Evolutionary conservation across 2,113 vertebrate genomes (phyloP), one percentile per base, ranked within the genome.

Genomic region (Phalacrocorax brasilianus): DNA sequence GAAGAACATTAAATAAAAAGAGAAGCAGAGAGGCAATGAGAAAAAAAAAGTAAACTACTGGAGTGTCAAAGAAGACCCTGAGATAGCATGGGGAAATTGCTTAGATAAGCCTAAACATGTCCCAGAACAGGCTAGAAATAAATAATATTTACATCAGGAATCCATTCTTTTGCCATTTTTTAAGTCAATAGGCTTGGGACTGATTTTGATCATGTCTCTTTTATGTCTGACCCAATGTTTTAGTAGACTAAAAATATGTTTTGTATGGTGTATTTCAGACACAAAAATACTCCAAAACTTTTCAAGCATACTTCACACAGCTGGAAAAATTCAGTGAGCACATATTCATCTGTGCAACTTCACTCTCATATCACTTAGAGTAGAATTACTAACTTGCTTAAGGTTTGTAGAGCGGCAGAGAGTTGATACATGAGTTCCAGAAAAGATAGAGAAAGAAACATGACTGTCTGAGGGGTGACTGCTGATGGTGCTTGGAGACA

Each of bases 91-190:
- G 11, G 9, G 32, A 18, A 77, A 91, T 45, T 85, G 55, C 68
- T 92, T 93, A 85, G 67, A 45, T 75, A 87, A 94, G 75, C 40
- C 61, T 74, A 79, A 90, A 74, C 20, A 35, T 28, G 28, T 53
- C 63, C 52, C 38, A 66, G 79, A 86, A 81, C n/a, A 72, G 24
- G 26, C 42, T 86, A 79, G 71, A 94, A 94, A 95, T 93, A 94
- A 93, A 79, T 76, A 83, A 65, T 78, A 50, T 81, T 89, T 94
- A 86, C 35, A 63, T 73, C 32, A 81, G 33, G 32, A 91, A 85
- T 92, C 26, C 17, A 59, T 68, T 94, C 8, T 86, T 92, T 71
- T 67, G 18, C 40, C 45, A 63, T 94, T 95, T 90, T 67, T 3
- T 33, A 85, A 93, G 28, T 76, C 52, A 71, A 61, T 52, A 89